Percentiles rank a stretch among this genome's conserved stretches.
phyloP scores from a whole-genome alignment of 2,797 vertebrate species.

The Eulemur mongoz region DNA sequence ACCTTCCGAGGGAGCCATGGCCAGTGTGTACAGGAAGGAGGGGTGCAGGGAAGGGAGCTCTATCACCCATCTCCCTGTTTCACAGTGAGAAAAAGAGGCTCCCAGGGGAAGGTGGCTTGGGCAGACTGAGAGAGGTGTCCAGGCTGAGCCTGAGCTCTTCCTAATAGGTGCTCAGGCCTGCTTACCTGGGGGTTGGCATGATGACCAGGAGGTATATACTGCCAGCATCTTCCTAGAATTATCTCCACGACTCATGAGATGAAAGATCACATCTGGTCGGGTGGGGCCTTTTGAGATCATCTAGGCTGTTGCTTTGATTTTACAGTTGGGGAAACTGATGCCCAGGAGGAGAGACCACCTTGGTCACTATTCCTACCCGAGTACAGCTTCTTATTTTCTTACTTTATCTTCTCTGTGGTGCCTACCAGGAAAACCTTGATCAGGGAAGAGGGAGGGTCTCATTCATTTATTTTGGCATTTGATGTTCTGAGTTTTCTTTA shows the following conservation, averaged over 20 bases:
- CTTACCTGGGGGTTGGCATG: neutral
- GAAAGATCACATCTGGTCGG: neutral
- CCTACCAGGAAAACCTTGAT: neutral
- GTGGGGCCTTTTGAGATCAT: neutral
- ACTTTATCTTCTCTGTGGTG: fast-evolving
- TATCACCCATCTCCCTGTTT: neutral
- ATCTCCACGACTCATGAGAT: neutral
- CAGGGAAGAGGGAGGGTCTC: neutral
- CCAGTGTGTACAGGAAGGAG: neutral
- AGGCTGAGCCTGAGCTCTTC: neutral
- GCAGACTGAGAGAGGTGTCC: neutral
- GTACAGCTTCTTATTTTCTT: neutral
- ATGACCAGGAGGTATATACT: neutral
- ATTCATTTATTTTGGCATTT: neutral
- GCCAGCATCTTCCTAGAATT: neutral
- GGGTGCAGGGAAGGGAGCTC: neutral
- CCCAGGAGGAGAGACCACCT: neutral
- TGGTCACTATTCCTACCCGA: fast-evolving
- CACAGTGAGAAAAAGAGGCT: neutral
- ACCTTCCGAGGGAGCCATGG: too few relatives aligned
- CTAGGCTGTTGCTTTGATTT: neutral
- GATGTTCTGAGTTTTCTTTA: neutral
- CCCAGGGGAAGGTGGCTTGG: too few relatives aligned
- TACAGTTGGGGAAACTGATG: neutral
- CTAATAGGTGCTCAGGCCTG: neutral